Evolutionary conservation across 64 coral and sea anemone genomes (phyloP), one percentile per base, ranked within the genome.

Genomic region (Acropora tenuis): DNA sequence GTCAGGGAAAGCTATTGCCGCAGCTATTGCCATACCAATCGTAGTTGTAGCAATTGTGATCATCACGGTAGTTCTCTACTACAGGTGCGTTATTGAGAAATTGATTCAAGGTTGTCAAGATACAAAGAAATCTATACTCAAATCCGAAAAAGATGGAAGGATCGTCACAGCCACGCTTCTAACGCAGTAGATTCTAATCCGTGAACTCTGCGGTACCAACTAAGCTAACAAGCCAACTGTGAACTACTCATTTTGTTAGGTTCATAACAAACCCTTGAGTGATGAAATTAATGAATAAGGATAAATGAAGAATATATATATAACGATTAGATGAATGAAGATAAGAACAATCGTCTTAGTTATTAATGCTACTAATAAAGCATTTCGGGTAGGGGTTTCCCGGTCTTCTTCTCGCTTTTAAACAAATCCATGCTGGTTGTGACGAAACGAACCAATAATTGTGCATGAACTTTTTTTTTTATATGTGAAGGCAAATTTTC

Each of bases 51-150:
- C 4, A 71, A 13, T 71, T 71, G 8, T 71, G 67, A 71, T 71
- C 67, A 71, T 71, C 67, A n/a, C 13, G 19, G 67, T 17, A 71
- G 67, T 71, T 71, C 67, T 71, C 67, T 71, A 71, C 67, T 71
- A 7, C 67, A 71, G 67, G 67, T 71, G 67, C 18, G 67, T 71
- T 71, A 71, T n/a, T 71, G 30, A 71, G 18, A 71, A 20, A 3
- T n/a, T 71, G 67, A 7, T 71, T 3, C 3, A 71, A 71, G 3
- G 67, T 71, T 71, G 19, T 30, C 67, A 71, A n/a, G 67, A 40
- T 71, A 71, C 3, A 71, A 71, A 40, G 18, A 71, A 71, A 71
- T 19, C 67, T 71, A 71, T 71, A 13, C 59, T 63, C 8, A 71
- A 71, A 71, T 71, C 30, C 30, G 17, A 71, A 71, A 71, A 71